Conservation (phyloP, 2,888 invertebrate genomes). For the Pomacea canaliculata region DNA sequence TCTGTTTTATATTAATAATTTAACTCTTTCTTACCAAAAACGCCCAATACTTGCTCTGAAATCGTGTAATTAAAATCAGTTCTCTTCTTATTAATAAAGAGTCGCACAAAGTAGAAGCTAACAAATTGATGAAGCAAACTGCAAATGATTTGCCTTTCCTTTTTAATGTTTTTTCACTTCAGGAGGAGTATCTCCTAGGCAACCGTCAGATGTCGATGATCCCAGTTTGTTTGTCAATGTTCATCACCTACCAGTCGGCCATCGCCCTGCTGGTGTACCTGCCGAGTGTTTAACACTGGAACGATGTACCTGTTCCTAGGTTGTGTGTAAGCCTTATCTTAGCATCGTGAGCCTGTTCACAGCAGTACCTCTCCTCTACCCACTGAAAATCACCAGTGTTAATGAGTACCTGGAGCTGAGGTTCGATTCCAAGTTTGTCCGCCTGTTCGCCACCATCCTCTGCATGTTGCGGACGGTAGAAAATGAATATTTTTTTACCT, state of each 20-base stretch:
- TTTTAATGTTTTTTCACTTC: not conserved
- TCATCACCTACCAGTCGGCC: constrained; percentile 53
- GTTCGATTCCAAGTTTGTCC: constrained; percentile 42
- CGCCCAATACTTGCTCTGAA: too few relatives aligned
- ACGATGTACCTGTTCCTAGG: constrained; percentile 37
- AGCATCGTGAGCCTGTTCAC: constrained; percentile 35
- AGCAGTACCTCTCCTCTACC: constrained; percentile 45
- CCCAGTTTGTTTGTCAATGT: constrained; percentile 50
- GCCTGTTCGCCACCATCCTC: constrained; percentile 37
- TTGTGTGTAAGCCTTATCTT: constrained; percentile 30
- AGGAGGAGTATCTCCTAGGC: constrained; percentile 48
- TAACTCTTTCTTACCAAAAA: too few relatives aligned
- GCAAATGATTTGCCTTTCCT: too few relatives aligned
- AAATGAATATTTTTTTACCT: not conserved
- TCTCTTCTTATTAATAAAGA: too few relatives aligned
- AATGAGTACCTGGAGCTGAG: constrained; percentile 49
- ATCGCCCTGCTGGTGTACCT: constrained; percentile 47
- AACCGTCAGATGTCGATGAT: constrained; percentile 39
- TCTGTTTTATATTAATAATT: too few relatives aligned
- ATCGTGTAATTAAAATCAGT: too few relatives aligned
- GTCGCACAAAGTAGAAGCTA: too few relatives aligned
- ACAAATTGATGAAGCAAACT: too few relatives aligned
- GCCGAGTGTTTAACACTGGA: constrained; percentile 45
- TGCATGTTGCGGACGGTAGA: constrained; percentile 48
- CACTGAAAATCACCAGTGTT: constrained; percentile 45